A percentile compares a stretch with the other conserved stretches of the same genome.
phyloP scores from a whole-genome alignment of 2,888 invertebrate species.

The Iselma pallidipennis region DNA sequence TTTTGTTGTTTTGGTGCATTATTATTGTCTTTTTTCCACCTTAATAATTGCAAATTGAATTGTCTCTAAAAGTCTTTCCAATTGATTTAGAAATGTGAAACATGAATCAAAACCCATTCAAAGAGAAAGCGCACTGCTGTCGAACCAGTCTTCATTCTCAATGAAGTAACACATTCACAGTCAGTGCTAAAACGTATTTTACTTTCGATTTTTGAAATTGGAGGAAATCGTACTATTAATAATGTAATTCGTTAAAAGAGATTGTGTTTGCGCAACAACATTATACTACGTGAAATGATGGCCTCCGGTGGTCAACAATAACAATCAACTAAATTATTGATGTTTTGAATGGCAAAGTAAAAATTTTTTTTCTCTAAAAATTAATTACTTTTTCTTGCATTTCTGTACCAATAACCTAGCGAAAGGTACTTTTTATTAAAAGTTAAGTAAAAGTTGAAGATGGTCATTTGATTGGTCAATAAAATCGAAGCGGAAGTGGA shows the following conservation, averaged over 20 bases:
- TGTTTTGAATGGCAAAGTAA: too few species aligned
- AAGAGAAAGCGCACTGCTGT: slow-evolving; percentile 44
- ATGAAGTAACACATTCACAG: slow-evolving; percentile 40
- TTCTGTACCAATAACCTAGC: too few species aligned
- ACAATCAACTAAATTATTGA: neutral
- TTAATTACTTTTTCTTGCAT: too few species aligned
- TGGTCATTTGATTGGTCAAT: too few species aligned
- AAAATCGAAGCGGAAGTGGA: too few species aligned
- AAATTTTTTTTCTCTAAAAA: too few species aligned
- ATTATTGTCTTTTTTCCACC: neutral
- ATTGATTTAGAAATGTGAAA: slow-evolving; percentile 10
- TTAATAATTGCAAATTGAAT: too few species aligned
- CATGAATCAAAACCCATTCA: slow-evolving; percentile 31
- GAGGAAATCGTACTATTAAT: neutral
- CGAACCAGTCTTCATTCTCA: slow-evolving; percentile 34
- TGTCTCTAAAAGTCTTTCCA: too few species aligned
- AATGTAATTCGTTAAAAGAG: neutral
- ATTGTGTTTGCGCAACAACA: neutral
- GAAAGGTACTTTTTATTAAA: too few species aligned
- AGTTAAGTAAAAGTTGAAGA: too few species aligned
- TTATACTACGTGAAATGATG: neutral
- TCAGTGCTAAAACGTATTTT: slow-evolving; percentile 7
- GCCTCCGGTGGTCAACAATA: neutral
- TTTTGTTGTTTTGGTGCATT: too few species aligned
- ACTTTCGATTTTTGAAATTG: neutral